Evolutionary conservation across 2,797 vertebrate species (phyloP).

Genomic region (Lutjanus argentimaculatus): DNA sequence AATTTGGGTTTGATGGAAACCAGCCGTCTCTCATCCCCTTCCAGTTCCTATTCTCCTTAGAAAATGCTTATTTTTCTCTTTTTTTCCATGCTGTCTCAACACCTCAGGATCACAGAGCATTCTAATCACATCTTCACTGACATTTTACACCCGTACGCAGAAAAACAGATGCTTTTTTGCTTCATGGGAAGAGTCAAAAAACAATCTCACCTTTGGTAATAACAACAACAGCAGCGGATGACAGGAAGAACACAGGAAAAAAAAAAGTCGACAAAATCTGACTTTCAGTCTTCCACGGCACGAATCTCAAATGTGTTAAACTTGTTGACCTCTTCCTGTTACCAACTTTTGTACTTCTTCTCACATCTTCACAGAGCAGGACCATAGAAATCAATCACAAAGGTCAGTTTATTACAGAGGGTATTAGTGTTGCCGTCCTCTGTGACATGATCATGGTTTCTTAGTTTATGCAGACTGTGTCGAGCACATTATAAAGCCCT

Average conservation of each 20-base stretch:
- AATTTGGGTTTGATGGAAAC: slow-evolving; percentile 1
- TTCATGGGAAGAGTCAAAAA: not conserved
- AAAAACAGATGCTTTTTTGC: not conserved
- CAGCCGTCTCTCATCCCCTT: not conserved
- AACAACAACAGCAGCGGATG: not conserved
- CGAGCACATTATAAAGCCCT: slow-evolving; percentile 12
- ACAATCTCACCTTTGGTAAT: not conserved
- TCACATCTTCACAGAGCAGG: not conserved
- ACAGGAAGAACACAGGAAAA: not conserved
- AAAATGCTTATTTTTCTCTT: not conserved
- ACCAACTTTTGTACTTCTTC: not conserved
- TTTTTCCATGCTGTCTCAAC: not conserved
- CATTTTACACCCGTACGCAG: not conserved
- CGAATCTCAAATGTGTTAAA: not conserved
- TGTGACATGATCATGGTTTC: not conserved
- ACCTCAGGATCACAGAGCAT: not conserved
- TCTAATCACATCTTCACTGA: not conserved
- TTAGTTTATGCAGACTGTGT: not conserved
- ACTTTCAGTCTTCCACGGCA: not conserved
- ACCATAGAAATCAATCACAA: slow-evolving; percentile 2
- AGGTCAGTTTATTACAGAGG: slow-evolving; percentile 1
- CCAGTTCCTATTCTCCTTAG: not conserved
- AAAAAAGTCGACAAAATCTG: not conserved
- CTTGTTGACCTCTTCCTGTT: not conserved
- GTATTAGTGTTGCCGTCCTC: not conserved